A percentile compares a stretch with the other conserved stretches of the same genome.
Conservation (phyloP, 1,140 invertebrate species). For the Condylostylus longicornis region DNA sequence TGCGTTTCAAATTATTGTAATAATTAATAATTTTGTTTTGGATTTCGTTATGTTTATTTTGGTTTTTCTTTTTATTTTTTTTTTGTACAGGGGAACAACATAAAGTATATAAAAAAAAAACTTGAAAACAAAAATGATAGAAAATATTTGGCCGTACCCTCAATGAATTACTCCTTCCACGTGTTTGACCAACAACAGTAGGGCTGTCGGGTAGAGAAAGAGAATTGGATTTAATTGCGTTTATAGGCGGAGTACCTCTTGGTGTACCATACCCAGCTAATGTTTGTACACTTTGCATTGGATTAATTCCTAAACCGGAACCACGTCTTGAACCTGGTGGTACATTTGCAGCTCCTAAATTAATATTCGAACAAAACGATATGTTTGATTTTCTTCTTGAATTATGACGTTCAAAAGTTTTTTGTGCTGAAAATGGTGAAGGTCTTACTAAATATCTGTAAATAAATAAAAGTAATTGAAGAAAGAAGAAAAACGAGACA, state of each 20-base stretch:
- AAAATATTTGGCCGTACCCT: slow-evolving; percentile 40
- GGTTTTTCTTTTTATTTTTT: too few relatives aligned
- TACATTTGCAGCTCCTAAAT: slow-evolving; percentile 44
- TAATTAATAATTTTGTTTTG: too few relatives aligned
- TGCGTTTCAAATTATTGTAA: too few relatives aligned
- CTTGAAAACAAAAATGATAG: slow-evolving; percentile 1
- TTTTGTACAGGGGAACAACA: too few relatives aligned
- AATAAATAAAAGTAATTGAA: slow-evolving; percentile 10
- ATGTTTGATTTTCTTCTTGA: slow-evolving; percentile 79
- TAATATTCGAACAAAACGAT: slow-evolving; percentile 67
- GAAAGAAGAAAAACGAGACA: slow-evolving; percentile 5
- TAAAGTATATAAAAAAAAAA: not conserved
- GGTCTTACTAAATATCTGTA: slow-evolving; percentile 71
- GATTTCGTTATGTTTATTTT: too few relatives aligned
- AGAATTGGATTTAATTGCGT: slow-evolving; percentile 68
- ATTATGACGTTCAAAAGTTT: slow-evolving; percentile 83
- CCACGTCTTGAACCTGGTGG: slow-evolving; percentile 36
- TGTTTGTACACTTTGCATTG: slow-evolving; percentile 36
- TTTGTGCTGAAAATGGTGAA: slow-evolving; percentile 82
- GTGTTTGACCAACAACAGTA: slow-evolving; percentile 54
- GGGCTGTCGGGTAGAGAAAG: slow-evolving; percentile 75
- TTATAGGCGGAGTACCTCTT: slow-evolving; percentile 51
- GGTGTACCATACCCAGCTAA: slow-evolving; percentile 46
- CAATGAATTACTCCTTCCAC: slow-evolving; percentile 70
- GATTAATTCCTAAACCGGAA: slow-evolving; percentile 37